These are phyloP conservation scores for Brachystomella parvula DNA, from an alignment of 1,140 invertebrate species.

Conservation along the genomic window DNA sequence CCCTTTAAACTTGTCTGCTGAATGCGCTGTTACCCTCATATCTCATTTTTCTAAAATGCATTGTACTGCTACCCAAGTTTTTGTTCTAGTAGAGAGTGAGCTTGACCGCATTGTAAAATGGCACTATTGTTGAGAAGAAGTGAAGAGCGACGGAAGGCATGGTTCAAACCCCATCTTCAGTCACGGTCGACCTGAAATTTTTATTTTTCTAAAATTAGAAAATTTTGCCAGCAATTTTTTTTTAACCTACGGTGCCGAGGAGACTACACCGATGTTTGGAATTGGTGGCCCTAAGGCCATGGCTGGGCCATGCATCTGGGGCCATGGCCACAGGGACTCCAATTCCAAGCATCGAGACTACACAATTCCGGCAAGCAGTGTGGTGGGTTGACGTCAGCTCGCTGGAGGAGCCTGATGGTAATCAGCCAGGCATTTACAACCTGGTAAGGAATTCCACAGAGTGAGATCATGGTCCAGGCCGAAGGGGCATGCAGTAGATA, in stretches of 20 bases:
- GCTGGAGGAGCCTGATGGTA: constrained; percentile 12
- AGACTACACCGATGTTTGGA: no score
- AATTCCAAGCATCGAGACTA: no score
- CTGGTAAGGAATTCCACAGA: constrained; percentile 8
- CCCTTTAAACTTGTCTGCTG: no score
- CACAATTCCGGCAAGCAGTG: constrained; percentile 6
- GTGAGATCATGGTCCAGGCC: constrained; percentile 8
- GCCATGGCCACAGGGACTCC: constrained; percentile 2
- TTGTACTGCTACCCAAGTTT: constrained; percentile 1
- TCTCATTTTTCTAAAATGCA: no score
- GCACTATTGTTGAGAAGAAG: constrained; percentile 10
- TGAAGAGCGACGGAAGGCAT: constrained; percentile 9
- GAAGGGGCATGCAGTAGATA: background rate
- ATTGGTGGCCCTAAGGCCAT: no score
- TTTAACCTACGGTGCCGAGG: no score
- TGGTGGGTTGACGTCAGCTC: constrained; percentile 9
- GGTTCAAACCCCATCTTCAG: constrained; percentile 6
- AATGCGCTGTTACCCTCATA: no score
- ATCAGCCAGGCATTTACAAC: constrained; percentile 12
- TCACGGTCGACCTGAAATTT: constrained; percentile 13
- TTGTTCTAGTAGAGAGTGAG: background rate
- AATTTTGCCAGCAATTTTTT: no score
- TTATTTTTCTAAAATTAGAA: no score
- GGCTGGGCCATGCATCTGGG: no score
- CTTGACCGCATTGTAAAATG: constrained; percentile 8